These are phyloP conservation scores for Tauraco erythrolophus DNA, from an alignment of 2,113 vertebrate species.

Conservation along the genomic window DNA sequence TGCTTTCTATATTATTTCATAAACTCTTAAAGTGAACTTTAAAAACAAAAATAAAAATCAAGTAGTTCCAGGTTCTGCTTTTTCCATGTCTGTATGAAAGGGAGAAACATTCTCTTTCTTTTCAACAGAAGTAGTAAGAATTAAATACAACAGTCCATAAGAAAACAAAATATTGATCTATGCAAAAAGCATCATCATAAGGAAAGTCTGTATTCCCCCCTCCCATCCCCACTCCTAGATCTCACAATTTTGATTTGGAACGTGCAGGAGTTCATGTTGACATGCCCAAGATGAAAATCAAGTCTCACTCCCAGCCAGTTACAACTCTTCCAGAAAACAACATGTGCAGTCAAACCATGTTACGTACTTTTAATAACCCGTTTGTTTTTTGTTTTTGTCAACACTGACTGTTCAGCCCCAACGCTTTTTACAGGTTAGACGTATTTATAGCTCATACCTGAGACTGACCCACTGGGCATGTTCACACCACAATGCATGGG, in stretches of 20 bases:
- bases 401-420: constrained; percentile 53
- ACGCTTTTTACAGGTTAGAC: constrained; percentile 68
- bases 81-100: background rate
- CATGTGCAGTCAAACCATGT: constrained; percentile 9
- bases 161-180: background rate
- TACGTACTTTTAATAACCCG: constrained; percentile 15
- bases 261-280: constrained; percentile 28
- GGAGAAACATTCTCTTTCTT: background rate
- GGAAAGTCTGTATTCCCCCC: background rate
- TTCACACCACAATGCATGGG: constrained; percentile 73
- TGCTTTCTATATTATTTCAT: background rate
- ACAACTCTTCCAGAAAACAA: constrained; percentile 27
- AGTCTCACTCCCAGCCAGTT: constrained; percentile 36
- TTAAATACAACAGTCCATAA: background rate
- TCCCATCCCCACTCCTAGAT: constrained; percentile 24
- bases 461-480: constrained; percentile 71
- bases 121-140: background rate
- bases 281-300: constrained; percentile 55
- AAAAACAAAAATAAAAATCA: background rate
- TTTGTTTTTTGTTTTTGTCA: background rate
- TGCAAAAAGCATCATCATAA: background rate
- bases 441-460: constrained; percentile 72
- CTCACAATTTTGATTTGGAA: background rate
- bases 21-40: background rate
- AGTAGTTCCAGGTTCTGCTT: background rate